Base-by-base conservation (phyloP, 1,140 invertebrate genomes). In the Drosophila parabipectinata region DNA sequence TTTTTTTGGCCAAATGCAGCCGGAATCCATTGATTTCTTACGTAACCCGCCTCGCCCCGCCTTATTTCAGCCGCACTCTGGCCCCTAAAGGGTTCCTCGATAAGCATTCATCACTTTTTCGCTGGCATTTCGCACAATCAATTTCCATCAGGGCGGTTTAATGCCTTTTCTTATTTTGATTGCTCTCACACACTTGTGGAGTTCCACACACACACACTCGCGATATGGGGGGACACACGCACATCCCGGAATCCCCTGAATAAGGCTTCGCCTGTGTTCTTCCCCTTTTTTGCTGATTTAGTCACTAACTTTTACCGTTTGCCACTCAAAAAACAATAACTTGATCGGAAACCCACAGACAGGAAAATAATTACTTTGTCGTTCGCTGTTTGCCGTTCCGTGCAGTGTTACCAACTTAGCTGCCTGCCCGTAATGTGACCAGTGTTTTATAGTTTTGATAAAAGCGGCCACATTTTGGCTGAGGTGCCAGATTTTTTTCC, bases 161-260 rank as follows among this genome's bases (percentile, higher is more conserved):
- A 26, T 34, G 52, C 48, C 18, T 73, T 37, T 73, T 73, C 74
- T 87, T 88, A 88, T 87, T 87, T 87, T 88, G 83, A 88, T 78
- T 88, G 60, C 68, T 72, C 75, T 72, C 78, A 62, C 82, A 85
- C 82, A 87, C 82, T 87, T 87, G 82, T 87, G 82, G 82, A 87
- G 82, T 82, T 78, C 26, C 51, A 58, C 41, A 21, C 37, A 55
- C 64, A 55, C 55, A 61, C 47, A 32, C 21, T 21, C 44, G 24
- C 37, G 41, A 0, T 18, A 3, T 44, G 6, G 2, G 39, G 41
- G 5, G 41, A 9, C 41, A 8, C 15, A 44, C 4, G 41, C 41
- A 15, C n/a, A 15, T 8, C 8, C 8, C 5, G 14, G 5, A 44
- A 18, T 44, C n/a, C 14, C 4, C 5, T 14, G 10, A 44, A 44